A percentile compares a stretch with the other conserved stretches of the same genome.
These are phyloP conservation scores for Coenonympha arcania DNA, from an alignment of 2,888 invertebrate genomes.

Conservation along the genomic window DNA sequence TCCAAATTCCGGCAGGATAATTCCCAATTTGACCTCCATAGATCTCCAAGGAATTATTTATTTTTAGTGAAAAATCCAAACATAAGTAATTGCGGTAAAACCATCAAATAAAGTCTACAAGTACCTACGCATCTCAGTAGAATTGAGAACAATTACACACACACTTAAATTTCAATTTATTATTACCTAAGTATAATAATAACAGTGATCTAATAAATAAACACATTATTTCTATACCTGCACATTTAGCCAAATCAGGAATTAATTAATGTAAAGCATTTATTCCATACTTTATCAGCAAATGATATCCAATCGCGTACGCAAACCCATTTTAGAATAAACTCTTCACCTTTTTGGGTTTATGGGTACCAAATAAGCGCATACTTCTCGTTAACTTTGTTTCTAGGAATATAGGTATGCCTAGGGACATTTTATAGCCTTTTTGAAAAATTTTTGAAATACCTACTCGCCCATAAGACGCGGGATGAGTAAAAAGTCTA, in stretches of 20 bases:
- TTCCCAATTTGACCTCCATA: too few species aligned
- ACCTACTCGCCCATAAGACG: neutral
- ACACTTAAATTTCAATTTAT: neutral
- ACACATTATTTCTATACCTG: slow-evolving; percentile 9
- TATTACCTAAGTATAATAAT: too few species aligned
- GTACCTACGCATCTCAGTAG: too few species aligned
- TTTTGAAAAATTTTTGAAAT: slow-evolving; percentile 15
- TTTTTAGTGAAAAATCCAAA: too few species aligned
- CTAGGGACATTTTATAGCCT: slow-evolving; percentile 9
- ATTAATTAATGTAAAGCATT: neutral
- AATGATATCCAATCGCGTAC: neutral
- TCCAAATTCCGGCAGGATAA: too few species aligned
- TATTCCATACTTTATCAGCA: slow-evolving; percentile 4
- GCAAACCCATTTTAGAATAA: slow-evolving; percentile 1
- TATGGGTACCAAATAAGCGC: too few species aligned
- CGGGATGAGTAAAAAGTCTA: neutral
- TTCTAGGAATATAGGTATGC: neutral
- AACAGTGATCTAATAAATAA: neutral
- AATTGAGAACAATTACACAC: too few species aligned
- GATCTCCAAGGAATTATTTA: too few species aligned
- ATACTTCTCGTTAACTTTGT: slow-evolving; percentile 18
- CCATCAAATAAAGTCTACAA: too few species aligned
- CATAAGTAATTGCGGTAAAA: too few species aligned
- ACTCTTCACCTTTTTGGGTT: slow-evolving; percentile 8
- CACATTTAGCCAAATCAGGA: slow-evolving; percentile 3